These are phyloP conservation scores for Odontomachus brunneus DNA, from an alignment of 1,140 invertebrate species.

Conservation along the genomic window DNA sequence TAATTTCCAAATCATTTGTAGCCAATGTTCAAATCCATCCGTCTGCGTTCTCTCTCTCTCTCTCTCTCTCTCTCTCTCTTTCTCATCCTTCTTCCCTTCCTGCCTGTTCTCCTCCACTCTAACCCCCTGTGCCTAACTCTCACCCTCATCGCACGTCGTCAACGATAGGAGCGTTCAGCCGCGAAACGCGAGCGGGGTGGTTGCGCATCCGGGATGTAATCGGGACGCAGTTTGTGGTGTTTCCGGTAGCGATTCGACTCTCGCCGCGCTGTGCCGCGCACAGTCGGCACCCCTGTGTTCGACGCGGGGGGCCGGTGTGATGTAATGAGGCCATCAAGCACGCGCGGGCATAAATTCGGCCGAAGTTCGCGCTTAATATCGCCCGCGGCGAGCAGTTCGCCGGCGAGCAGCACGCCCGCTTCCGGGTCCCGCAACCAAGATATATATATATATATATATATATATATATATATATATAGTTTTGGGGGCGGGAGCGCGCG, in stretches of 20 bases:
- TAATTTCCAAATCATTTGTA: constrained; percentile 62
- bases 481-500: no score
- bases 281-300: neutral
- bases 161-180: constrained; percentile 24
- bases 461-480: no score
- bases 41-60: constrained; percentile 3
- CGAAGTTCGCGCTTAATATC: constrained; percentile 50
- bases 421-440: no score
- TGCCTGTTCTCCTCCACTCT: no score
- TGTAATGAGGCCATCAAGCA: constrained; percentile 55
- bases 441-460: no score
- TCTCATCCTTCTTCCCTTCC: no score
- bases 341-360: constrained; percentile 58
- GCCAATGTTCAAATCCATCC: constrained; percentile 18
- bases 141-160: neutral
- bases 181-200: constrained; percentile 30
- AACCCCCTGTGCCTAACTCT: no score
- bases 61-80: neutral
- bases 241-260: constrained; percentile 16
- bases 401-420: constrained; percentile 11
- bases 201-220: constrained; percentile 35
- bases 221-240: constrained; percentile 35
- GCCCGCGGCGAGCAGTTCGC: constrained; percentile 14
- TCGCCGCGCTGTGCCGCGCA: neutral
- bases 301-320: constrained; percentile 18